Base-by-base conservation (phyloP, 2,113 vertebrate species). In the Pan paniscus region DNA sequence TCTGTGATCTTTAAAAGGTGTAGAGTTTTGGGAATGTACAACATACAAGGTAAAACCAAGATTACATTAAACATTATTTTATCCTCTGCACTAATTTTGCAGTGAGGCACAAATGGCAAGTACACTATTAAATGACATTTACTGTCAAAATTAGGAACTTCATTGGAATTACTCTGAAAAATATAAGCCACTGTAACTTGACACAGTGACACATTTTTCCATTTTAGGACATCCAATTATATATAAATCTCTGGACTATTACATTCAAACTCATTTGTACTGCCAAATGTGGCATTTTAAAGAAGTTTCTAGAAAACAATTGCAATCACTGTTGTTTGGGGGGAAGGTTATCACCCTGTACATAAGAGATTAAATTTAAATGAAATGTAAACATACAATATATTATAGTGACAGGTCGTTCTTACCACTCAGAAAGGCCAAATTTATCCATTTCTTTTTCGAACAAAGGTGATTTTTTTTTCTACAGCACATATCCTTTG, bases 31-130 rank as follows among this genome's bases (percentile, higher is more conserved):
- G 99, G 99, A 99, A 99, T 99, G 99, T 99, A 99, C 99, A 99
- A 99, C 99, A 99, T 99, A 99, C 99, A 99, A 99, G 99, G 99
- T 99, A 99, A 99, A 99, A 99, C 99, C 99, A 99, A 99, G 99
- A 99, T 99, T 99, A 99, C 99, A 99, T 99, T 99, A 99, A 99
- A 99, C 99, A 99, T 99, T 98, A 98, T 98, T 99, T 98, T 97
- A 98, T 98, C 98, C 98, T 99, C 96, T 98, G 99, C 98, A 98
- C 98, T 98, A 95, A 98, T 98, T 94, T 99, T 97, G 98, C 98
- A 98, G 96, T 98, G 98, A 99, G 98, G 99, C 98, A 99, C 99
- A 98, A 99, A 99, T 99, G 99, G 99, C 99, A 99, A 99, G 98
- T 98, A 99, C 98, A 99, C 99, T 99, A 99, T 99, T 99, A 99